Conservation (phyloP, 2,888 invertebrate species). For the Drosophila neonasuta region DNA sequence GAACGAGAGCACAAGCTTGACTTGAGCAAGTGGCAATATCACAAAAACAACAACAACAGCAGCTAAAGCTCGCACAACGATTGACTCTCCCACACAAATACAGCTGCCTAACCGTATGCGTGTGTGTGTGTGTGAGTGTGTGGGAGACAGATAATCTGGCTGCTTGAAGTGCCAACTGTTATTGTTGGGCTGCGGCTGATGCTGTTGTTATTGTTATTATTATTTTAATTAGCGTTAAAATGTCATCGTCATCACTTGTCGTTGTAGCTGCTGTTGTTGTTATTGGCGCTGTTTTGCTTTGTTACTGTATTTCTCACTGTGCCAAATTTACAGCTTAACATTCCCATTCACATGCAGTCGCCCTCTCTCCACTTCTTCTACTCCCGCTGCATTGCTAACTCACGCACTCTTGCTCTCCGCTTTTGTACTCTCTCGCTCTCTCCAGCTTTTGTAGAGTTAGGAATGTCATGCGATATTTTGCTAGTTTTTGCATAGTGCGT, state of each 20-base stretch:
- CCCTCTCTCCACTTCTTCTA: not conserved
- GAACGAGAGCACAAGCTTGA: constrained; percentile 34
- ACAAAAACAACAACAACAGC: constrained; percentile 35
- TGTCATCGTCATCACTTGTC: constrained; percentile 65
- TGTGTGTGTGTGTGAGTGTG: not conserved
- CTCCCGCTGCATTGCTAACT: not conserved
- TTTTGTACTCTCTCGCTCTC: not conserved
- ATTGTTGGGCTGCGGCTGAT: constrained; percentile 43
- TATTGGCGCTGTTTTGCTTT: constrained; percentile 16
- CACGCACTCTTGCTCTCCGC: not conserved
- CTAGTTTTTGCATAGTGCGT: constrained; percentile 41
- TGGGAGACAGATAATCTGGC: constrained; percentile 60
- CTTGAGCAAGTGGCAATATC: constrained; percentile 73
- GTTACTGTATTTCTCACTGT: constrained; percentile 43
- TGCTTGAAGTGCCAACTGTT: constrained; percentile 71
- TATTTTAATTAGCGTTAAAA: constrained; percentile 75
- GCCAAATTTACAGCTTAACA: constrained; percentile 56
- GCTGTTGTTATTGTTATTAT: constrained; percentile 69
- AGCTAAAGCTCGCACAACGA: constrained; percentile 43
- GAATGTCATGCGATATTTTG: constrained; percentile 34
- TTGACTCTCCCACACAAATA: constrained; percentile 50
- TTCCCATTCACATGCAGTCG: not conserved
- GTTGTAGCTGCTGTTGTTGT: constrained; percentile 25
- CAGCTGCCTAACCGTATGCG: constrained; percentile 22
- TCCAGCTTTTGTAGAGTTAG: not conserved